phyloP scores from a whole-genome alignment of 2,113 vertebrate genomes.

The Phaethornis superciliosus region DNA sequence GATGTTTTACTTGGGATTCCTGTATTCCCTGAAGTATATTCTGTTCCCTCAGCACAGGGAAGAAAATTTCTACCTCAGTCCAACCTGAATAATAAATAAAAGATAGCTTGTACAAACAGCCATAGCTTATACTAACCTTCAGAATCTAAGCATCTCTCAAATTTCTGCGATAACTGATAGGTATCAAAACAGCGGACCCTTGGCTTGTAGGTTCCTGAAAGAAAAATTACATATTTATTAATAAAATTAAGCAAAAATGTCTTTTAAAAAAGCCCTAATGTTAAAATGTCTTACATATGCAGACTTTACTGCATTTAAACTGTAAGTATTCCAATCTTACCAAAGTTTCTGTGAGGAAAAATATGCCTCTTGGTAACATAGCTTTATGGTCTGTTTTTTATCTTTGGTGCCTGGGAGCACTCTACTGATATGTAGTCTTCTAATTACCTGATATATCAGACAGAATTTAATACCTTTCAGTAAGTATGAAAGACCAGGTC shows the following conservation, averaged over 20 bases:
- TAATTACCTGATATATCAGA: background rate
- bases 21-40: background rate
- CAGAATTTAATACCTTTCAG: background rate
- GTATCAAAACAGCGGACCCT: constrained; percentile 94
- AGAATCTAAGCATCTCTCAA: constrained; percentile 95
- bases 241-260: background rate
- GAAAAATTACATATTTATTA: background rate
- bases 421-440: background rate
- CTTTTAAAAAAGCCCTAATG: background rate
- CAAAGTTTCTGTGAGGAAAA: background rate
- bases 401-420: background rate
- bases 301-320: background rate
- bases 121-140: constrained; percentile 81
- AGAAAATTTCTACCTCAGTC: background rate
- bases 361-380: background rate
- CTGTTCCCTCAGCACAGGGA: background rate
- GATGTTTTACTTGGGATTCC: background rate
- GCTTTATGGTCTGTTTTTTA: background rate
- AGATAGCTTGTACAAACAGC: background rate
- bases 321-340: background rate
- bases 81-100: background rate
- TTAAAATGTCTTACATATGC: background rate
- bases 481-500: background rate
- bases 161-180: constrained; percentile 95
- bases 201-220: constrained; percentile 94